Base-by-base conservation (phyloP, 2,888 invertebrate genomes). In the Luffia ferchaultella region DNA sequence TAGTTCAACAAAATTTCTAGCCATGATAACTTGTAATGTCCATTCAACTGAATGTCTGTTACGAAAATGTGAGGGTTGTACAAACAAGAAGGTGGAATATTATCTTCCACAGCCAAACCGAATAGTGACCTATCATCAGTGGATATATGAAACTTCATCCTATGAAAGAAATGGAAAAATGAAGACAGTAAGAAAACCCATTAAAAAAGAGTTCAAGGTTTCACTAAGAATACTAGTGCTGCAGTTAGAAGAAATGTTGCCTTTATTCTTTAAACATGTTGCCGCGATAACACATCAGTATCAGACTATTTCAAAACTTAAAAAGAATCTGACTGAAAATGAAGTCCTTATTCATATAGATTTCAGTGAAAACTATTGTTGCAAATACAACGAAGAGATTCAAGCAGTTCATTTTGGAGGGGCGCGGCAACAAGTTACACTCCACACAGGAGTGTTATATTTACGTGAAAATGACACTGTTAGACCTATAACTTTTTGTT, bases 391-490 rank as follows among this genome's bases (percentile, higher is more conserved):
- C 16, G n/a, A 45, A 41, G 52, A 53, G 46, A 40, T 52, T 17
- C 51, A 54, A 45, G 48, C 54, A 15, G 50, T 46, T 49, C 54
- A 50, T 48, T 56, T 54, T 40, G 47, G 46, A 16, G 16, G 20
- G 15, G 19, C 48, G 40, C 54, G 54, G 48, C 48, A 18, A 18
- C 54, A 57, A 46, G 52, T 55, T n/a, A 54, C 52, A 2, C 16
- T 54, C 16, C 57, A 57, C 47, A 55, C 55, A 20, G 54, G 54
- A 41, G 53, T 57, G 19, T 12, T 55, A 2, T 57, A 57, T 42
- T 1, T 53, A 3, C 52, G 53, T 49, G 30, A 47, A 42, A 47
- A 48, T 12, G 52, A 57, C 19, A 12, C 12, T 9, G 12, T 40
- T 12, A 49, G 41, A 43, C 40, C 43, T 45, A 40, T 51, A n/a